Conservation (phyloP, 2,797 vertebrate species). For the Gorsachius magnificus region DNA sequence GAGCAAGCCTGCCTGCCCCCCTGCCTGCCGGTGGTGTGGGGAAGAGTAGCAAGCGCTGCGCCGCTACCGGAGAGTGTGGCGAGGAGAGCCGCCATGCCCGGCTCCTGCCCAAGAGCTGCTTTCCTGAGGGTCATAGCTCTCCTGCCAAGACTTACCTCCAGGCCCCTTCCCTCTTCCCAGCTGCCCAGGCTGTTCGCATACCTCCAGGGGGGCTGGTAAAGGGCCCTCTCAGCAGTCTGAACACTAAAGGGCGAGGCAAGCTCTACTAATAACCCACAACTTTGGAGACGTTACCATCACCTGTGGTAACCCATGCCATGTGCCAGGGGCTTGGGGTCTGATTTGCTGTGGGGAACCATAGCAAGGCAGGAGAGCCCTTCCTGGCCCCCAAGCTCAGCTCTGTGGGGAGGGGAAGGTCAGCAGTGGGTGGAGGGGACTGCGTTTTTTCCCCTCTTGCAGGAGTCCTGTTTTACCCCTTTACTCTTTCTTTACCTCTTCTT, state of each 20-base stretch:
- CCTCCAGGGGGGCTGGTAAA: neutral
- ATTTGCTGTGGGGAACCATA: neutral
- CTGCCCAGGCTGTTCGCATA: neutral
- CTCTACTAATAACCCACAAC: neutral
- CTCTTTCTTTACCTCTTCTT: constrained; percentile 48
- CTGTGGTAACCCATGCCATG: fast-evolving
- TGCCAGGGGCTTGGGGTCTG: neutral
- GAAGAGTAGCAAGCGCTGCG: neutral
- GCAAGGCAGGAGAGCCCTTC: neutral
- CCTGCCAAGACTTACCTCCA: neutral
- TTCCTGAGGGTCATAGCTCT: neutral
- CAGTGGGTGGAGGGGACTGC: neutral
- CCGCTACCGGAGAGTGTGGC: neutral
- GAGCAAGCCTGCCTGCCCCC: neutral
- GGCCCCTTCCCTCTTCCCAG: neutral
- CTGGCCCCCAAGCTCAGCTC: neutral
- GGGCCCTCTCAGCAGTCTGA: neutral
- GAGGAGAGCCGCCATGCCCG: neutral
- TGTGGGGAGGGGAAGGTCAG: neutral
- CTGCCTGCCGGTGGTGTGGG: neutral
- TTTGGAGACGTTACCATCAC: neutral
- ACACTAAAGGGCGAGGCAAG: constrained; percentile 1
- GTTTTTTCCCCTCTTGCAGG: neutral
- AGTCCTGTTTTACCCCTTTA: constrained; percentile 9
- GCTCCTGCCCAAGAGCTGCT: neutral